phyloP scores from a whole-genome alignment of 2,113 vertebrate species.

The Paramormyrops kingsleyae region DNA sequence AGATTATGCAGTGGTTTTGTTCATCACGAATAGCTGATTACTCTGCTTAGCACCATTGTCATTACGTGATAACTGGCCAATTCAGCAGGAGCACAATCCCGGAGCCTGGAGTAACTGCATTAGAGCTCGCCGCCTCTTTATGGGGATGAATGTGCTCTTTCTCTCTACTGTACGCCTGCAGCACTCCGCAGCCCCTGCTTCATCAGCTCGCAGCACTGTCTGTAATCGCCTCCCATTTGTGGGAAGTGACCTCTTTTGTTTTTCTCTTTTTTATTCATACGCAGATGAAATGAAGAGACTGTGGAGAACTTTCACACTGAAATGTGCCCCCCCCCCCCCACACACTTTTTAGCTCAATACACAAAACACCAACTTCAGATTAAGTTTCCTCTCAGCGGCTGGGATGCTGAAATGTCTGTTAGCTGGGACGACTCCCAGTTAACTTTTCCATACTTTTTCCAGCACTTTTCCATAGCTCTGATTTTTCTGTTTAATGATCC shows the following conservation, averaged over 20 bases:
- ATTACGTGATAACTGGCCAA: constrained; percentile 44
- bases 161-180: constrained; percentile 27
- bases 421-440: background rate
- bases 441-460: background rate
- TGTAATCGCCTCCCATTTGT: constrained; percentile 52
- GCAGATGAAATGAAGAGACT: constrained; percentile 61
- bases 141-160: constrained; percentile 45
- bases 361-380: background rate
- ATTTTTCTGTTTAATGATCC: background rate
- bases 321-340: background rate
- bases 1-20: constrained; percentile 45
- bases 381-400: background rate
- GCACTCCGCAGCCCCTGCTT: constrained; percentile 46
- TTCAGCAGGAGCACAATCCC: constrained; percentile 38
- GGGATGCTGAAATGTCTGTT: background rate
- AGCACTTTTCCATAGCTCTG: background rate
- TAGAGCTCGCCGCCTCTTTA: constrained; percentile 41
- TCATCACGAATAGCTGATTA: constrained; percentile 39
- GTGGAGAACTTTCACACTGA: constrained; percentile 49
- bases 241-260: constrained; percentile 60
- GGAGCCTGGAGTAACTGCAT: constrained; percentile 43
- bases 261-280: constrained; percentile 45
- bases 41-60: constrained; percentile 38
- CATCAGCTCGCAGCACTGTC: constrained; percentile 60
- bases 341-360: background rate